Conservation (phyloP, 2,888 invertebrate genomes). For the Parnassius orleans region DNA sequence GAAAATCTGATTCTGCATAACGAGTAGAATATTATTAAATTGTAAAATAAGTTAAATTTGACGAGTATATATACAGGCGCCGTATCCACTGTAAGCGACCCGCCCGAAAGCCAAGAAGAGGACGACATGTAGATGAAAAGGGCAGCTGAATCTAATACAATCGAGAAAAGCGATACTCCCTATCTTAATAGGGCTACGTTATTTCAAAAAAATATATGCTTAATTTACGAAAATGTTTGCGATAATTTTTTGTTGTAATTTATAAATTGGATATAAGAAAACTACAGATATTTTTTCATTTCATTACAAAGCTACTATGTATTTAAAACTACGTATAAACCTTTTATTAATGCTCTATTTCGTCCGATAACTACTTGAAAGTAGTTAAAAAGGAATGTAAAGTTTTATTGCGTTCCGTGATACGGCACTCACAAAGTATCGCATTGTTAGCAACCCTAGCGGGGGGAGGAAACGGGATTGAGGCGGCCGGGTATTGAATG, state of each 20-base stretch:
- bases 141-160: slow-evolving; percentile 81
- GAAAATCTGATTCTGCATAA: background rate
- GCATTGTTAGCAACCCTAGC: slow-evolving; percentile 70
- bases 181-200: slow-evolving; percentile 57
- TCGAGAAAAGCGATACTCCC: slow-evolving; percentile 76
- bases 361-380: slow-evolving; percentile 68
- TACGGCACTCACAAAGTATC: slow-evolving; percentile 68
- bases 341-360: slow-evolving; percentile 58
- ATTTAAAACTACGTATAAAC: background rate
- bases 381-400: slow-evolving; percentile 76
- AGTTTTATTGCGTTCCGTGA: slow-evolving; percentile 75
- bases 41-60: background rate
- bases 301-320: background rate
- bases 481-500: slow-evolving; percentile 77
- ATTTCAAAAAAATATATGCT: background rate
- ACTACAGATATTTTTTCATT: too few relatives aligned
- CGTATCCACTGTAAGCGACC: slow-evolving; percentile 63
- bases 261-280: too few relatives aligned
- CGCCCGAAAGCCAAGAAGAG: slow-evolving; percentile 59
- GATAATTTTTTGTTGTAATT: too few relatives aligned
- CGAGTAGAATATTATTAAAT: background rate
- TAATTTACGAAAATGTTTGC: background rate
- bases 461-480: slow-evolving; percentile 42
- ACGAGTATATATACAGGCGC: slow-evolving; percentile 33
- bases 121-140: slow-evolving; percentile 80